Evolutionary conservation across 2,888 invertebrate species (phyloP), one percentile per base, ranked within the genome.

Genomic region (Chymomyza caudatula): DNA sequence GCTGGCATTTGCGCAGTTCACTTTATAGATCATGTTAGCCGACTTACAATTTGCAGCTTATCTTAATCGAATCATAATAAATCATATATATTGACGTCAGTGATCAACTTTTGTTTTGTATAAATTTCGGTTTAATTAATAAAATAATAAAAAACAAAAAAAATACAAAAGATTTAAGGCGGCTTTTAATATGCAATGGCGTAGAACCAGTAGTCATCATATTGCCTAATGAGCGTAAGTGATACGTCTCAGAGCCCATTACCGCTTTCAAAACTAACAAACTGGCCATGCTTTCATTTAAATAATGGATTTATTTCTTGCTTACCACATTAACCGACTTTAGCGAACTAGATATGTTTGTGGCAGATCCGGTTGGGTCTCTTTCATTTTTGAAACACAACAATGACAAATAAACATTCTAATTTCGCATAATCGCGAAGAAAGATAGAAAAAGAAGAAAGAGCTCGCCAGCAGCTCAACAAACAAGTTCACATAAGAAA

Each of bases 141-240:
- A 47, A 47, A 47, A 6, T 47, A 60, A 53, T 29, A 82, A 68
- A 59, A 73, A 74, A 76, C 68, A 65, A 82, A 71, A 69, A 67
- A 72, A 71, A 62, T 62, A 25, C 42, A 47, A 49, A 29, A 62
- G 6, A 47, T 47, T 19, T 17, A 57, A 65, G 76, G 58, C 60
- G 51, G 54, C 74, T 65, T 70, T 63, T 71, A 71, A 71, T 71
- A 63, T 67, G 59, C 66, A 75, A 69, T 58, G 82, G 80, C 82
- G 82, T 82, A 86, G 72, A 81, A 86, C 82, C 82, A 82, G 82
- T 86, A 82, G 82, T 75, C 76, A 58, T 29, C 59, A 51, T 42
- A 67, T 58, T 65, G 68, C 47, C 47, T 15, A 17, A 19, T 15
- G 47, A 17, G 47, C 19, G 47, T 17, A 19, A 47, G 15, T 47